phyloP scores from a whole-genome alignment of 2,113 vertebrate genomes.

The Orientallactaga bullata region DNA sequence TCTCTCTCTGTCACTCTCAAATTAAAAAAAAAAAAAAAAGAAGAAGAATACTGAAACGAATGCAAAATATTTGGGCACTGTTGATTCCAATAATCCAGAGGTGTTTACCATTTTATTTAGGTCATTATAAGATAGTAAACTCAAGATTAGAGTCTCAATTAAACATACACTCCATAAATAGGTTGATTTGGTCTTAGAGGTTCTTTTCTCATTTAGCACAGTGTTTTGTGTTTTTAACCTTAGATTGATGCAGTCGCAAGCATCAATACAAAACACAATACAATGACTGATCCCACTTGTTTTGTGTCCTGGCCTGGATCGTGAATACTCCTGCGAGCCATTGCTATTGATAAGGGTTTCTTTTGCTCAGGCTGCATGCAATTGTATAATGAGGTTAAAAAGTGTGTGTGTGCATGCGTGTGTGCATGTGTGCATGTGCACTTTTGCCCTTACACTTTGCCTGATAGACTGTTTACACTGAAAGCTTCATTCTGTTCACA shows the following conservation, averaged over 20 bases:
- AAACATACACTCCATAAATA: neutral
- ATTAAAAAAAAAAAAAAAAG: too few species aligned
- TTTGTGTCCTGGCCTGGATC: neutral
- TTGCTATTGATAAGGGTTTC: neutral
- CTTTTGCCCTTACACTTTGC: neutral
- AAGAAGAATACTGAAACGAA: neutral
- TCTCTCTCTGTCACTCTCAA: too few species aligned
- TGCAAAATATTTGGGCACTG: neutral
- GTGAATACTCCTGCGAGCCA: neutral
- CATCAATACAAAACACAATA: neutral
- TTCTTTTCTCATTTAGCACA: neutral
- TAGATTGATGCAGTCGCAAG: neutral
- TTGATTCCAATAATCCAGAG: neutral
- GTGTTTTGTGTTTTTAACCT: neutral
- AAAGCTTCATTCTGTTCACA: neutral
- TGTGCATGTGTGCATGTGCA: neutral
- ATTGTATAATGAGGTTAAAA: neutral
- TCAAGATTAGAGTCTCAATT: neutral
- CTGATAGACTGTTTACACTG: neutral
- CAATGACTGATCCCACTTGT: neutral
- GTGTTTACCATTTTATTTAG: neutral
- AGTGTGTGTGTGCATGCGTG: neutral
- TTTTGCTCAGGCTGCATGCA: neutral
- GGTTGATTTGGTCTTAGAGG: neutral
- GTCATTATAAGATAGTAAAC: neutral